Conservation (phyloP, 1,140 invertebrate genomes). For the Nixonia krombeini region DNA sequence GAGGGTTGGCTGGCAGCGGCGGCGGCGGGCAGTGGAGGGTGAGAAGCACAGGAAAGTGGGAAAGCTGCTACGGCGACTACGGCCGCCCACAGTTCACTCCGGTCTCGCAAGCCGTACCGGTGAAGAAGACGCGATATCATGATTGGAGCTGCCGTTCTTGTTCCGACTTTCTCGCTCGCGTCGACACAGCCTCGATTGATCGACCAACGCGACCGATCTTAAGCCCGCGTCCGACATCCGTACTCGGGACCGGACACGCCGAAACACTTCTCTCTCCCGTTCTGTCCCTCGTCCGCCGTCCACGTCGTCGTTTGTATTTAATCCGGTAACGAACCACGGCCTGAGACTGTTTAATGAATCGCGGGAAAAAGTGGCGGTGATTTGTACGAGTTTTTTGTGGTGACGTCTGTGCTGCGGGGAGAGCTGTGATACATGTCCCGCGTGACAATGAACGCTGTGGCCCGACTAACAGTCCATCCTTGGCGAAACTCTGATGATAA, state of each 20-base stretch:
- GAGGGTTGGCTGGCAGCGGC: too few species aligned
- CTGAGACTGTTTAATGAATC: too few species aligned
- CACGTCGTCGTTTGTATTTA: too few species aligned
- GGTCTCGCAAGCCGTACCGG: conserved; percentile 58
- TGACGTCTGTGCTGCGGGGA: neutral
- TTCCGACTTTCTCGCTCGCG: conserved; percentile 17
- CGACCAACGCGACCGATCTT: neutral
- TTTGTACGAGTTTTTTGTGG: neutral
- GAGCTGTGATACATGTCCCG: conserved; percentile 27
- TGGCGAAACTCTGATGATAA: conserved; percentile 11
- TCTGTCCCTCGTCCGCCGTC: too few species aligned
- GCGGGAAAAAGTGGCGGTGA: conserved; percentile 5
- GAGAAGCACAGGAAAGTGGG: conserved; percentile 60
- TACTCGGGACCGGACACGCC: too few species aligned
- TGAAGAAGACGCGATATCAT: conserved; percentile 45
- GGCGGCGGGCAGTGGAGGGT: conserved; percentile 37
- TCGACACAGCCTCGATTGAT: too few species aligned
- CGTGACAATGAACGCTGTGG: conserved; percentile 19
- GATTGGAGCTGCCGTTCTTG: conserved; percentile 17
- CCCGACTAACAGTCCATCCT: conserved; percentile 20
- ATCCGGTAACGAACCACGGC: too few species aligned
- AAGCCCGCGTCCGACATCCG: too few species aligned
- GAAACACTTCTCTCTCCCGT: too few species aligned
- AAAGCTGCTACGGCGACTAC: conserved; percentile 56
- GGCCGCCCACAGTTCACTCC: conserved; percentile 58